Conservation (phyloP, 2,888 invertebrate genomes). For the Gnatocerus cornutus region DNA sequence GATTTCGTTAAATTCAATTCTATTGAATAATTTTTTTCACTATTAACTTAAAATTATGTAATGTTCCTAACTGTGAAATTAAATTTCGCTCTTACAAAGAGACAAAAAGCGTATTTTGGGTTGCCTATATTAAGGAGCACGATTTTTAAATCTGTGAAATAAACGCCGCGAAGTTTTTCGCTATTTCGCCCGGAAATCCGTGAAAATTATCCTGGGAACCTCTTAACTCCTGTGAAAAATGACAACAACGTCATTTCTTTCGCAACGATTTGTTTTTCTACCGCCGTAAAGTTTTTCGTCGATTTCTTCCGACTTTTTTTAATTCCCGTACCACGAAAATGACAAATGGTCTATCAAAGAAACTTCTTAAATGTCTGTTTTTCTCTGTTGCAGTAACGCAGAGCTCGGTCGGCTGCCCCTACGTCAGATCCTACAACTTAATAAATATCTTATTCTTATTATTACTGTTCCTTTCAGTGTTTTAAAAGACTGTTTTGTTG, state of each 20-base stretch:
- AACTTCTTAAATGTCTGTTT: constrained; percentile 17
- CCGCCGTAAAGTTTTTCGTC: constrained; percentile 53
- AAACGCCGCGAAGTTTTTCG: no score
- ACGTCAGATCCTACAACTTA: constrained; percentile 26
- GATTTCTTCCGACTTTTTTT: constrained; percentile 17
- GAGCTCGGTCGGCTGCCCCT: constrained; percentile 25
- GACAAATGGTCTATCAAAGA: constrained; percentile 26
- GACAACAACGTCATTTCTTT: constrained; percentile 12
- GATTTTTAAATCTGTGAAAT: no score
- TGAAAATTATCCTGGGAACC: constrained; percentile 7
- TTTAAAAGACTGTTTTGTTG: constrained; percentile 30
- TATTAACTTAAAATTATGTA: no score
- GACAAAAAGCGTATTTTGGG: no score
- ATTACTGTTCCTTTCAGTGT: constrained; percentile 33
- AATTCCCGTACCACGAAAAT: constrained; percentile 26
- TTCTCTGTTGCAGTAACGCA: constrained; percentile 44
- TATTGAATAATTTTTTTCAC: no score
- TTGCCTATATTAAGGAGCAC: no score
- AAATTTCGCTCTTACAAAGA: no score
- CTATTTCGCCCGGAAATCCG: neutral
- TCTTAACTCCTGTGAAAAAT: constrained; percentile 21
- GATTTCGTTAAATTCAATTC: no score
- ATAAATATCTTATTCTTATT: constrained; percentile 32
- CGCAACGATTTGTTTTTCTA: constrained; percentile 6
- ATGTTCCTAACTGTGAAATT: no score